Conservation (phyloP, 1,140 invertebrate species). For the Euschistus heros region DNA sequence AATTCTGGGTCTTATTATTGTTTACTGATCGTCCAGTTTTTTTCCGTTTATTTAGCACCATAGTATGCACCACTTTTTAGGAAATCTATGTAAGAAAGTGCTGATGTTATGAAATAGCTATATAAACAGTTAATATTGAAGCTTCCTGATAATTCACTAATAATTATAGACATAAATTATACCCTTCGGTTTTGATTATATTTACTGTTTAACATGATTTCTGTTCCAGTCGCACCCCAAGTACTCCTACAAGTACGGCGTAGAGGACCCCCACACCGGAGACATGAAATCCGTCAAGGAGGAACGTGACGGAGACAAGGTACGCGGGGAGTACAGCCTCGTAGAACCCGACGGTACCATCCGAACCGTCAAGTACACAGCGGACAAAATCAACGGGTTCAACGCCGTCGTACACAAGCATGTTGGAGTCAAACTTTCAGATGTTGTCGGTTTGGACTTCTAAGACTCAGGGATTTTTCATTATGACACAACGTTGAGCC, state of each 20-base stretch:
- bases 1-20: too few relatives aligned
- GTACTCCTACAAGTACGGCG: slow-evolving; percentile 43
- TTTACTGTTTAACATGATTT: not conserved
- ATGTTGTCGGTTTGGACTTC: slow-evolving; percentile 13
- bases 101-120: not conserved
- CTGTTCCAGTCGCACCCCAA: slow-evolving; percentile 39
- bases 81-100: not conserved
- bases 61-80: not conserved
- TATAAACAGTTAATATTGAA: not conserved
- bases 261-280: slow-evolving; percentile 42
- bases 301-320: slow-evolving; percentile 41
- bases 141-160: not conserved
- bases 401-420: slow-evolving; percentile 45
- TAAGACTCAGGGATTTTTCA: not conserved
- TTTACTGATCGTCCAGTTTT: too few relatives aligned
- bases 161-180: not conserved
- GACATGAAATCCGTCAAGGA: slow-evolving; percentile 44
- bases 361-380: slow-evolving; percentile 47
- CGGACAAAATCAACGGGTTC: slow-evolving; percentile 48
- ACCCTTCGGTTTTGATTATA: not conserved
- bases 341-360: slow-evolving; percentile 49
- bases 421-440: slow-evolving; percentile 18
- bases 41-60: too few relatives aligned
- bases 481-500: too few relatives aligned
- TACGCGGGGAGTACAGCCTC: slow-evolving; percentile 44